phyloP scores from a whole-genome alignment of 2,113 vertebrate species.

The Camarhynchus parvulus region DNA sequence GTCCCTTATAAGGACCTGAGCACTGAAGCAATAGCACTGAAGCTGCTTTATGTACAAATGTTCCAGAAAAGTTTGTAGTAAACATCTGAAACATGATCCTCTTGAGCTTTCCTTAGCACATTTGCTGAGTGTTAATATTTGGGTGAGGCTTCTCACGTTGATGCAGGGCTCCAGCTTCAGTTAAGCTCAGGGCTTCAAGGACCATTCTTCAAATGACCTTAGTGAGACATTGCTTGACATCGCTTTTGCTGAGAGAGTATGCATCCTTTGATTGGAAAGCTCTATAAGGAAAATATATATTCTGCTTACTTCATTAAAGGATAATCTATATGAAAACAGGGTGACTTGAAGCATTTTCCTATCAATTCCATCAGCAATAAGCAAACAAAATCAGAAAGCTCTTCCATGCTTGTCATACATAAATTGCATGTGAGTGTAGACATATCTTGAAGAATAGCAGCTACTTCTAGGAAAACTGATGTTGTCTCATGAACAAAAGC shows the following conservation, averaged over 20 bases:
- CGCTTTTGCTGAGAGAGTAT: background rate
- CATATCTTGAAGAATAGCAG: background rate
- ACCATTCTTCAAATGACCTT: background rate
- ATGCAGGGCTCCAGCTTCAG: background rate
- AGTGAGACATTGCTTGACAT: background rate
- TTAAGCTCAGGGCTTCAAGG: background rate
- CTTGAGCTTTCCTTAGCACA: background rate
- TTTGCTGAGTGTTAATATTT: background rate
- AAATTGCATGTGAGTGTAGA: background rate
- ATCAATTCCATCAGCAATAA: background rate
- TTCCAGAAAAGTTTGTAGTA: background rate
- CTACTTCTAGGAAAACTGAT: background rate
- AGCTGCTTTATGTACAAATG: background rate
- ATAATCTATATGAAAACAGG: background rate
- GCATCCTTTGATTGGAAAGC: background rate
- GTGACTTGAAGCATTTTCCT: background rate
- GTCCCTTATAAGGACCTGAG: background rate
- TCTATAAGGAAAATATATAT: background rate
- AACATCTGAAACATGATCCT: background rate
- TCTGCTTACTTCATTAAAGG: background rate
- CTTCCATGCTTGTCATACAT: background rate
- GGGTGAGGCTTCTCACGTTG: background rate
- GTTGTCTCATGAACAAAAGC: background rate
- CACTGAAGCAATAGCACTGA: background rate
- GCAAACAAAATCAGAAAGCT: background rate